Base-by-base conservation (phyloP, 2,888 invertebrate species). In the Cerastis rubricosa region DNA sequence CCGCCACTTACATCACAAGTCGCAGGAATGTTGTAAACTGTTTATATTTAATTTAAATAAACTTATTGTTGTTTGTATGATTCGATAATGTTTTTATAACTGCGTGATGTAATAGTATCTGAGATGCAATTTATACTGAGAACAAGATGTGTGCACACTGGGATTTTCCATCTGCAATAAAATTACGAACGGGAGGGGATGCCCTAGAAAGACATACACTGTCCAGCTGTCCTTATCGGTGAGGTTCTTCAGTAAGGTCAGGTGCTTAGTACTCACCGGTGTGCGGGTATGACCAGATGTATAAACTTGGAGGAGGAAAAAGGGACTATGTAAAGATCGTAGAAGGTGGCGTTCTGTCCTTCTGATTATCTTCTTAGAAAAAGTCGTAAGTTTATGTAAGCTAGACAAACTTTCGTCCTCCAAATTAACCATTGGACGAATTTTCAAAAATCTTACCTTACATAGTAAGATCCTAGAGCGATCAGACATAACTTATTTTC, bases 1-100 rank as follows among this genome's bases (percentile, higher is more conserved):
- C 86, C 86, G 85, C 65, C 35, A 72, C 19, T 81, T 79, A 43
- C 71, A 71, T 76, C 74, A 83, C 81, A 14, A 63, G 76, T 78
- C 22, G 77, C 70, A 76, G 79, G 65, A 71, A 85, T 80, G 65
- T 80, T 25, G 67, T 47, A 29, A 59, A 66, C 68, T 68, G 72
- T 73, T 68, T 63, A 25, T 70, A 66, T 61, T 69, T 80, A 35
- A 83, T 76, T 83, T 80, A 74, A 81, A 75, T 75, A 49, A 71
- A 75, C 49, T 47, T 71, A 69, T 83, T 77, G 75, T 74, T 74
- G n/a, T 71, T 69, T 49, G 61, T 59, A 70, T 64, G n/a, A 70
- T 72, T 78, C 45, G 22, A 64, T 70, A 43, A 66, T 69, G 17
- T 14, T 78, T 81, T 57, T 51, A 22, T 72, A 70, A 81, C 1